phyloP scores from a whole-genome alignment of 2,113 vertebrate species.

The Lampris incognitus region DNA sequence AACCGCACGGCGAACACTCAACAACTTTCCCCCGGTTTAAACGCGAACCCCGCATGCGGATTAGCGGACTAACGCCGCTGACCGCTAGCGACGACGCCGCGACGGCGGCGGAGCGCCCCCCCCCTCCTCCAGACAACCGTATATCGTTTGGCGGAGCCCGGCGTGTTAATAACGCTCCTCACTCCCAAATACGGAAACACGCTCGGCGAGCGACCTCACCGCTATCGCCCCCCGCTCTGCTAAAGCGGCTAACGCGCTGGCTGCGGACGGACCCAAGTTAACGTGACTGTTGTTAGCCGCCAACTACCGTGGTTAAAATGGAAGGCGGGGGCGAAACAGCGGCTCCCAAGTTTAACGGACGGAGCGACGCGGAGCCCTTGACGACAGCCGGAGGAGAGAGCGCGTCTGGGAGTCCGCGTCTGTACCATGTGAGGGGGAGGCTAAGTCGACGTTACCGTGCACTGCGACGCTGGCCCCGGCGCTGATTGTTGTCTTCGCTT shows the following conservation, averaged over 20 bases:
- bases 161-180: no score
- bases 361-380: no score
- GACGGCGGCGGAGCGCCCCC: constrained; percentile 5
- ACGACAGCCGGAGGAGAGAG: no score
- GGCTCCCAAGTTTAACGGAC: no score
- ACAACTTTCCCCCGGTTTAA: constrained; percentile 72
- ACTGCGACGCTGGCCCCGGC: constrained; percentile 57
- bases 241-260: constrained; percentile 49
- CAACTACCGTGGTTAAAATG: constrained; percentile 34
- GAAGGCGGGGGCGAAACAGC: no score
- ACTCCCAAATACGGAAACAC: no score
- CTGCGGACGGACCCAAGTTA: constrained; percentile 71
- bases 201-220: no score
- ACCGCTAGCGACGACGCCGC: constrained; percentile 51
- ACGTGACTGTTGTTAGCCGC: constrained; percentile 58
- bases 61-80: constrained; percentile 65
- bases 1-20: constrained; percentile 70
- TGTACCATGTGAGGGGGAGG: constrained; percentile 16
- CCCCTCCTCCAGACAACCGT: neutral
- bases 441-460: constrained; percentile 66
- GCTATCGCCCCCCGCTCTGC: constrained; percentile 27
- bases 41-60: constrained; percentile 37
- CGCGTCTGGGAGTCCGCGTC: no score
- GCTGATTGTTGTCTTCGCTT: constrained; percentile 73
- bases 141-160: neutral